phyloP scores from a whole-genome alignment of 2,888 invertebrate species.

The Megastigmus dorsalis region DNA sequence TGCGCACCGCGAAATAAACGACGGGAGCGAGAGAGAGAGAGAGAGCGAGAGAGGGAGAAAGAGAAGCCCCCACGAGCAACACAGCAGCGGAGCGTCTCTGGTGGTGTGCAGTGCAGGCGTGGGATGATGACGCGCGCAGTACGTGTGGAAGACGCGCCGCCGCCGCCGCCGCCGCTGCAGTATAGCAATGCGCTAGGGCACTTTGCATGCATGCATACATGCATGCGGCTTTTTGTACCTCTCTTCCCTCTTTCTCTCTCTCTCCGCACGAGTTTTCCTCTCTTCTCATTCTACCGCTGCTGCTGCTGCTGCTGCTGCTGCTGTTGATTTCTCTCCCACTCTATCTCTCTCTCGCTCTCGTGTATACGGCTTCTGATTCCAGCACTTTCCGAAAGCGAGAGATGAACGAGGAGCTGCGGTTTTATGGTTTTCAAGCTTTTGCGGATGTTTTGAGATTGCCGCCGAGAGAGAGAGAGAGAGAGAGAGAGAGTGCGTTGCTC shows the following conservation, averaged over 20 bases:
- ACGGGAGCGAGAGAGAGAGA: neutral
- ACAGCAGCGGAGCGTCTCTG: too few relatives aligned
- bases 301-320: neutral
- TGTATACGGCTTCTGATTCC: constrained; percentile 12
- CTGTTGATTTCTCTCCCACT: neutral
- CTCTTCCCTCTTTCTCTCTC: neutral
- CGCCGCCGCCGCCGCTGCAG: too few relatives aligned
- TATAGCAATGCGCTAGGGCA: constrained; percentile 10
- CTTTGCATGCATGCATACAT: constrained; percentile 35
- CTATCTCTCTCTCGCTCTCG: neutral
- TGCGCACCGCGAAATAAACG: constrained; percentile 34
- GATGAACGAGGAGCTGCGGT: neutral
- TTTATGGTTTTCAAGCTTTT: constrained; percentile 26
- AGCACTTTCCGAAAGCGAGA: neutral
- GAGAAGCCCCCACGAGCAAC: neutral
- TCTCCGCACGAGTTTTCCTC: constrained; percentile 18
- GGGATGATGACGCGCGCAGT: constrained; percentile 21
- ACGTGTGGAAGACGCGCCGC: constrained; percentile 12
- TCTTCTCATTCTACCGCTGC: neutral
- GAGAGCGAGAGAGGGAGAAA: constrained; percentile 9
- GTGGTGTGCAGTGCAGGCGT: neutral
- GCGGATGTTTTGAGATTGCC: neutral
- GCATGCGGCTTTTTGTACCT: constrained; percentile 5
- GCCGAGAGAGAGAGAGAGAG: neutral
- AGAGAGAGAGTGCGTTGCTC: too few relatives aligned